Evolutionary conservation across 2,888 invertebrate species (phyloP), one percentile per base, ranked within the genome.

Genomic region (Luffia ferchaultella): DNA sequence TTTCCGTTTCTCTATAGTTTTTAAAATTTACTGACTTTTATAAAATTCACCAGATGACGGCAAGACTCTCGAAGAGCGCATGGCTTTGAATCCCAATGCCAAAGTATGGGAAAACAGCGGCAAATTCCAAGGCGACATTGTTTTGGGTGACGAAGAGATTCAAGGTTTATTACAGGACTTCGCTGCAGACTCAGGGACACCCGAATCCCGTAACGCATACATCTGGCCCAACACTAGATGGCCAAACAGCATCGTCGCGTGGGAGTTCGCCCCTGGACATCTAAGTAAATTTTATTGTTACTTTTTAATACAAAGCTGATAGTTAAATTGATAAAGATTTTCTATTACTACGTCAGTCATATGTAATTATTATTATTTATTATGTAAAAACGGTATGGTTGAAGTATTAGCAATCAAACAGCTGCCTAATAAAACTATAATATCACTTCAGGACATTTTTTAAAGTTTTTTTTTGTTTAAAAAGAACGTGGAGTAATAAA

Each of bases 211-310:
- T 30, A 2, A 47, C 16, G 47, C 47, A 1, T 47, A 30, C 47
- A 47, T 47, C 18, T 47, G 47, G 47, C 47, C 47, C n/a, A 47
- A 47, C 40, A 47, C 47, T 1, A 47, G 17, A 16, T 47, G 47
- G 47, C 47, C 47, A 1, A 7, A 47, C 2, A 47, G 40, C 40
- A 47, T 40, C 16, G 40, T 47, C 16, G 17, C 40, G 2, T 47
- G 47, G 47, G 47, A 47, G 16, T 20, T 20, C n/a, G 47, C 30
- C 9, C 30, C 17, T 30, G 47, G 47, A 30, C 17, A 47, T 20
- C 40, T 47, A 16, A 30, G 47, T 47, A 16, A 47, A 40, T 30
- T 46, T 5, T 46, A 5, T 40, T 40, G 7, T 40, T n/a, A n/a
- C n/a, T n/a, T n/a, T n/a, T n/a, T n/a, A n/a, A n/a, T n/a, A n/a